Evolutionary conservation across 1,140 invertebrate genomes (phyloP).

Genomic region (Brachionus sp.): DNA sequence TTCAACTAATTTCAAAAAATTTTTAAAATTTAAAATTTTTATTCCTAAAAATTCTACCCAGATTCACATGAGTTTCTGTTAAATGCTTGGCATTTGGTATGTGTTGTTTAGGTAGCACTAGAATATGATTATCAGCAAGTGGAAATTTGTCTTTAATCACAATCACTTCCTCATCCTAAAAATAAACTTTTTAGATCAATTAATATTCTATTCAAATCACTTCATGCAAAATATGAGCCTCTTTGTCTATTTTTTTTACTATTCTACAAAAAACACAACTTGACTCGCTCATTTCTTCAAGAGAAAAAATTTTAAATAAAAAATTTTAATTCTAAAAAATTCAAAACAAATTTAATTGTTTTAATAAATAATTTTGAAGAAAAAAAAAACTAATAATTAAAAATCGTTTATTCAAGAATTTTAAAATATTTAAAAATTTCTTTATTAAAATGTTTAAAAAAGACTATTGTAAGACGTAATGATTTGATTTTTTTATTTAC

Average conservation of each 20-base stretch:
- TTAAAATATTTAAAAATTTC: conserved; percentile 8
- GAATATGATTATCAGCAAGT: neutral
- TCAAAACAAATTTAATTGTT: neutral
- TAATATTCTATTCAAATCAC: neutral
- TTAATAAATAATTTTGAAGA: neutral
- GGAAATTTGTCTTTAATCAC: conserved; percentile 45
- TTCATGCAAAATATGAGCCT: conserved; percentile 10
- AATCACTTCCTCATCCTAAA: conserved; percentile 3
- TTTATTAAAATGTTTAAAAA: conserved; percentile 1
- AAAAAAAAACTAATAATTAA: neutral
- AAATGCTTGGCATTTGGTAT: conserved; percentile 30
- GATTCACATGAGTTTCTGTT: neutral
- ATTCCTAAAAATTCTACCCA: neutral
- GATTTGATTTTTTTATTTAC: neutral
- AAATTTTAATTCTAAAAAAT: neutral
- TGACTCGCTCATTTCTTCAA: neutral
- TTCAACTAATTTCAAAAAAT: neutral
- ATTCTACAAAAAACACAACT: conserved; percentile 38
- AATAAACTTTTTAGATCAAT: neutral
- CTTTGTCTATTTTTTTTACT: neutral
- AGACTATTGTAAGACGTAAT: neutral
- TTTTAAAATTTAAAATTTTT: neutral
- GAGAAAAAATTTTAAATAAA: neutral
- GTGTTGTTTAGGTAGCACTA: conserved; percentile 3
- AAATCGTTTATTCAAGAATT: conserved; percentile 4